Evolutionary conservation across 2,797 vertebrate species (phyloP).

Genomic region (Muraenolepis orangiensis): DNA sequence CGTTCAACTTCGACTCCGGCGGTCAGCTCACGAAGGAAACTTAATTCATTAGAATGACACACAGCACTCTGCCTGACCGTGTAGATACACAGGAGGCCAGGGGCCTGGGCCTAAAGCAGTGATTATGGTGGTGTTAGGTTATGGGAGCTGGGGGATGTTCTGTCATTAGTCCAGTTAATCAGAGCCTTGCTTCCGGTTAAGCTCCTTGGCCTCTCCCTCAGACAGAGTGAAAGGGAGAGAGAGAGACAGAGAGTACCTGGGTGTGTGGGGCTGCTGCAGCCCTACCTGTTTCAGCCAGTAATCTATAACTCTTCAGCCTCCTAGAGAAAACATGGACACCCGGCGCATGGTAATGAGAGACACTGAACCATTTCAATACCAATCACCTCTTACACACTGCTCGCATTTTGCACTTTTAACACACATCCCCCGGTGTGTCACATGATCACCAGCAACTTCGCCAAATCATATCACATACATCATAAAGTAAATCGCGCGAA

Average conservation of each 20-base stretch:
- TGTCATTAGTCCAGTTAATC: constrained; percentile 98
- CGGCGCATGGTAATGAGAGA: constrained; percentile 70
- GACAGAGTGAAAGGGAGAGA: constrained; percentile 29
- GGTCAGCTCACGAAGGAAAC: constrained; percentile 52
- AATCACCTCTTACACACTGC: constrained; percentile 49
- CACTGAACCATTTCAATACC: constrained; percentile 31
- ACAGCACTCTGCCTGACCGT: constrained; percentile 33
- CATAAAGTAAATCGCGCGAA: constrained; percentile 11
- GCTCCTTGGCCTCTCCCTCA: constrained; percentile 67
- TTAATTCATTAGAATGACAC: constrained; percentile 64
- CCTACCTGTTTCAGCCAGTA: constrained; percentile 63
- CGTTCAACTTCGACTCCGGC: constrained; percentile 49
- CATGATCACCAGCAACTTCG: constrained; percentile 38
- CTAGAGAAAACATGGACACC: constrained; percentile 67
- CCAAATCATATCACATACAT: constrained; percentile 3
- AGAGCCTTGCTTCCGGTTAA: constrained; percentile 89
- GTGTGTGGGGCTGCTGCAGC: constrained; percentile 48
- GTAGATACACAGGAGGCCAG: constrained; percentile 47
- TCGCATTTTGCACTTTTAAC: constrained; percentile 44
- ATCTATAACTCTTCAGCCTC: constrained; percentile 72
- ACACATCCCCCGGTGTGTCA: constrained; percentile 27
- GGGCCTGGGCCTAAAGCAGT: constrained; percentile 73
- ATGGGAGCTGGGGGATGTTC: constrained; percentile 70
- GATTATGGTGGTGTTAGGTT: constrained; percentile 82
- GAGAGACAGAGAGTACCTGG: constrained; percentile 70